Evolutionary conservation across 2,113 vertebrate genomes (phyloP).

Genomic region (Macrotus californicus): DNA sequence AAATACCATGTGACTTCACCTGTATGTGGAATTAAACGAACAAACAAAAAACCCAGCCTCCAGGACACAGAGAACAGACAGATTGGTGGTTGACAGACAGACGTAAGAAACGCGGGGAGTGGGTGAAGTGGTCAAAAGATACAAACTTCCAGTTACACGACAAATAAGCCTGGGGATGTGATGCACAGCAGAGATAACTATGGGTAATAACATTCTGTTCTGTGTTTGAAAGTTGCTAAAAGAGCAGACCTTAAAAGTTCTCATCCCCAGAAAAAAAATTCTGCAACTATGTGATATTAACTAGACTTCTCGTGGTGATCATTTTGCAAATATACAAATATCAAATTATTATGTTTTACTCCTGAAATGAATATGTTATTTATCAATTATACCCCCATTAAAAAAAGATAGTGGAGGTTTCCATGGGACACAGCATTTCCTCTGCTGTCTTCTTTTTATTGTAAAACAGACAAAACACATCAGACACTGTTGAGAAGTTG

Average conservation of each 20-base stretch:
- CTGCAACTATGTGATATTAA: not conserved
- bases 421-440: not conserved
- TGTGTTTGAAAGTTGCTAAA: not conserved
- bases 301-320: not conserved
- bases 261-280: not conserved
- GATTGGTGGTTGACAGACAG: not conserved
- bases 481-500: slow-evolving; percentile 26
- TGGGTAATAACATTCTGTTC: not conserved
- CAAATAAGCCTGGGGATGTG: not conserved
- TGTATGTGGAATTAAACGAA: not conserved
- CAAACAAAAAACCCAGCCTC: not conserved
- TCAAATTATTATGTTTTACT: not conserved
- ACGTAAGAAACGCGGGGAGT: not conserved
- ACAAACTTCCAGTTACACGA: not conserved
- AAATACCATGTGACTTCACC: not conserved
- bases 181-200: not conserved
- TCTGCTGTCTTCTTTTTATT: not conserved
- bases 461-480: not conserved
- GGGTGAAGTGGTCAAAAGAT: not conserved
- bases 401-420: not conserved
- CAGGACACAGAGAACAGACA: not conserved
- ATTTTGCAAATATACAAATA: not conserved
- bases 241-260: not conserved
- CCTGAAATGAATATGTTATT: not conserved
- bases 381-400: not conserved